These are phyloP conservation scores for Hystrix cristata DNA, from an alignment of 2,113 vertebrate species.

Conservation along the genomic window DNA sequence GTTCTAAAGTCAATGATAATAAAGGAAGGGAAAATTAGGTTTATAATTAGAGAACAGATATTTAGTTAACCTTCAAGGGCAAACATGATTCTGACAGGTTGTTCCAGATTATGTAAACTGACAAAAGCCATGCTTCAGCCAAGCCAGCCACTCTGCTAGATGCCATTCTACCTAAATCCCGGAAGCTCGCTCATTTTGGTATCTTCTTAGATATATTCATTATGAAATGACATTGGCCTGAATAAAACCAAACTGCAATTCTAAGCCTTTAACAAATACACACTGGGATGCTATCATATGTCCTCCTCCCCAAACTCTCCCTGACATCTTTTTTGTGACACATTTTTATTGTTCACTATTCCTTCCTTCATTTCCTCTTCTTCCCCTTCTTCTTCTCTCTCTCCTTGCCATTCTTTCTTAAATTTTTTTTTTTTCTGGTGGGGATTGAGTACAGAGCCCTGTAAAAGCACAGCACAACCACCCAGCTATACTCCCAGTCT, in stretches of 20 bases:
- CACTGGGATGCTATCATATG: background rate
- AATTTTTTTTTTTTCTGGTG: background rate
- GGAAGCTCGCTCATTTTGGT: background rate
- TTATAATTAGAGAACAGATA: constrained; percentile 41
- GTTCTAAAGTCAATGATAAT: constrained; percentile 52
- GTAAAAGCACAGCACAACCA: background rate
- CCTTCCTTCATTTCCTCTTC: background rate
- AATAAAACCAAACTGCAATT: constrained; percentile 21
- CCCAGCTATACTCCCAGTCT: background rate
- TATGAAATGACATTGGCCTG: background rate
- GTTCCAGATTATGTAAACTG: background rate
- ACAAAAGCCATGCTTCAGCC: constrained; percentile 2
- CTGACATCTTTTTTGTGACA: background rate
- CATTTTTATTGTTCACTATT: background rate
- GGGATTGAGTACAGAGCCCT: background rate
- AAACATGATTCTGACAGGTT: background rate
- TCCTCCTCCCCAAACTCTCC: too few relatives aligned
- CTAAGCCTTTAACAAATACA: background rate
- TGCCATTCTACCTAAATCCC: background rate
- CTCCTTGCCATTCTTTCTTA: background rate
- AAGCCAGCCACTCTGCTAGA: background rate
- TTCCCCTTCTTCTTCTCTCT: background rate
- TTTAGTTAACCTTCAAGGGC: constrained; percentile 33
- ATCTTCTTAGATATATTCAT: background rate
- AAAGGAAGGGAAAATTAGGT: constrained; percentile 42